Percentiles rank a stretch among this genome's conserved stretches.
phyloP scores from a whole-genome alignment of 2,113 vertebrate species.

The Anolis sagrei region DNA sequence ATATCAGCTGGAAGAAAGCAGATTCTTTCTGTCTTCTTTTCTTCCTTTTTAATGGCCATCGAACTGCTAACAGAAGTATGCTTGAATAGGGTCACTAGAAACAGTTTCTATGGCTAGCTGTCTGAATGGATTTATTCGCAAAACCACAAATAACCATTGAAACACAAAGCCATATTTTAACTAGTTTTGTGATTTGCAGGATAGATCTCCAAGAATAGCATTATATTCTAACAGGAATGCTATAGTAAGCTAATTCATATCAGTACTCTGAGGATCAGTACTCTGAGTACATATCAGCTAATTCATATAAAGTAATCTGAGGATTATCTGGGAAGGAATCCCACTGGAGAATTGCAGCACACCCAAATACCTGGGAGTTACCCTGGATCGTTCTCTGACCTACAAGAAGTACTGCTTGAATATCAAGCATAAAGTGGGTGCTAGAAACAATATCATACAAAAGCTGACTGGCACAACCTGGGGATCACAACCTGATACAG shows the following conservation, averaged over 20 bases:
- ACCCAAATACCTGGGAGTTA: too few species aligned
- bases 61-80: background rate
- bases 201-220: background rate
- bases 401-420: too few species aligned
- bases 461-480: too few species aligned
- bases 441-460: too few species aligned
- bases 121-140: background rate
- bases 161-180: background rate
- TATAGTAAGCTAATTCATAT: background rate
- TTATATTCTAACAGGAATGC: conserved; percentile 1
- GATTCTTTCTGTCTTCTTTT: background rate
- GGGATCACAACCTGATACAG: too few species aligned
- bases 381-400: too few species aligned
- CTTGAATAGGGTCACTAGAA: background rate
- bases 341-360: too few species aligned
- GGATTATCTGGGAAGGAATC: too few species aligned
- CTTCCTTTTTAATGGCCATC: background rate
- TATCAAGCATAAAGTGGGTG: too few species aligned
- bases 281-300: too few species aligned
- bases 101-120: background rate
- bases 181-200: background rate
- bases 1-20: background rate
- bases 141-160: background rate
- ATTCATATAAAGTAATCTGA: too few species aligned
- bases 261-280: too few species aligned